These are phyloP conservation scores for Coluber constrictor DNA, from an alignment of 2,797 vertebrate species.

Conservation along the genomic window DNA sequence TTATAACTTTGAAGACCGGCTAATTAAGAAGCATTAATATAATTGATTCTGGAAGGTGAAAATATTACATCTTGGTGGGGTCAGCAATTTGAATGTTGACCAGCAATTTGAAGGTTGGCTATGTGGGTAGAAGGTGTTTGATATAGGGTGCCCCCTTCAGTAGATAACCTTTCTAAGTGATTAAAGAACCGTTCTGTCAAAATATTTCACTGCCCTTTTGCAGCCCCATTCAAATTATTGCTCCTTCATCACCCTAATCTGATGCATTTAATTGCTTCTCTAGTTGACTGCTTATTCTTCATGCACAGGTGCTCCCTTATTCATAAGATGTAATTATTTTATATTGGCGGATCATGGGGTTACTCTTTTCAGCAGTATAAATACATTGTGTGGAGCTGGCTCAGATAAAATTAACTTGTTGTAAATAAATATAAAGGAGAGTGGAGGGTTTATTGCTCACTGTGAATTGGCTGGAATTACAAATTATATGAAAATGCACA, in stretches of 20 bases:
- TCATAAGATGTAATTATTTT: slow-evolving; percentile 47
- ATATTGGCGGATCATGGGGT: slow-evolving; percentile 50
- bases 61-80: slow-evolving; percentile 37
- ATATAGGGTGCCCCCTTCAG: background rate
- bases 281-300: slow-evolving; percentile 28
- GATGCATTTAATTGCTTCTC: slow-evolving; percentile 42
- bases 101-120: slow-evolving; percentile 37
- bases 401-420: slow-evolving; percentile 3
- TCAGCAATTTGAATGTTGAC: slow-evolving; percentile 53
- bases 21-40: slow-evolving; percentile 64
- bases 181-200: slow-evolving; percentile 26
- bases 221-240: slow-evolving; percentile 24
- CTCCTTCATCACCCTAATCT: slow-evolving; percentile 37
- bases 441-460: background rate
- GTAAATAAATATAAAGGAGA: slow-evolving; percentile 20
- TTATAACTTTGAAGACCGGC: slow-evolving; percentile 41
- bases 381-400: background rate
- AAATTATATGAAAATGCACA: background rate
- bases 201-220: slow-evolving; percentile 19
- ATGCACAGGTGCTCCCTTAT: slow-evolving; percentile 33
- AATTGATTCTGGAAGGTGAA: slow-evolving; percentile 8
- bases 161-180: slow-evolving; percentile 17
- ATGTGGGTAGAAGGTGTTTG: background rate
- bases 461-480: background rate
- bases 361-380: slow-evolving; percentile 38